Evolutionary conservation across 2,113 vertebrate species (phyloP), one percentile per base, ranked within the genome.

Genomic region (Labeo catla): DNA sequence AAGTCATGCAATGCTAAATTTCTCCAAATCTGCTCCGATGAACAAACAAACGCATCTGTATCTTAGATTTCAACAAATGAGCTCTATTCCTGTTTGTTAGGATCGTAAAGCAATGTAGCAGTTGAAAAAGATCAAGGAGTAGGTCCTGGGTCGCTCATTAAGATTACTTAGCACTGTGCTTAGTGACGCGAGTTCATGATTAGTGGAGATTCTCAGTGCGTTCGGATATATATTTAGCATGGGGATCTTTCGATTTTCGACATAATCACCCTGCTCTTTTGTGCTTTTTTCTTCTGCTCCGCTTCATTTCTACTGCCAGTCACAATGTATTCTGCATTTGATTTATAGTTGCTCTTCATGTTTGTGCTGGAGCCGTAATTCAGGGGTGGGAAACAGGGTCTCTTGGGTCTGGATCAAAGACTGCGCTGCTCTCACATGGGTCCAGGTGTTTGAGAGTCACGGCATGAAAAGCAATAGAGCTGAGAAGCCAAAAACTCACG

Each of bases 331-430:
- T 87, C 57, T 8, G 19, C n/a, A 59, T 84, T 77, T 63, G n/a
- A 89, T 86, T 79, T 50, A 74, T 84, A 76, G 13, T 59, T 63
- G 59, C 76, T 76, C 11, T 74, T 90, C 73, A 86, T 90, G 88
- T 74, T 86, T 87, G 73, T 85, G 82, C 81, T 91, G 88, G 57
- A 91, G 91, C 86, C 87, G 86, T 89, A 88, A 89, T 88, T 90
- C 76, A 84, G 49, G 36, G 86, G 63, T 87, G 84, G 85, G 81
- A 84, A 82, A 74, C 77, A 63, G 68, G 9, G 36, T 88, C 86
- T 88, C 89, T 87, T 57, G 88, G 87, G 89, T 49, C 72, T 50
- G 65, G 82, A 91, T 92, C 91, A 93, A 91, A 92, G 83, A n/a
- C 76, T 74, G 11, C 11, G 76, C 74, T 61, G 47, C 54, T 83